Base-by-base conservation (phyloP, 2,888 invertebrate genomes). In the Phyto melanocephala region DNA sequence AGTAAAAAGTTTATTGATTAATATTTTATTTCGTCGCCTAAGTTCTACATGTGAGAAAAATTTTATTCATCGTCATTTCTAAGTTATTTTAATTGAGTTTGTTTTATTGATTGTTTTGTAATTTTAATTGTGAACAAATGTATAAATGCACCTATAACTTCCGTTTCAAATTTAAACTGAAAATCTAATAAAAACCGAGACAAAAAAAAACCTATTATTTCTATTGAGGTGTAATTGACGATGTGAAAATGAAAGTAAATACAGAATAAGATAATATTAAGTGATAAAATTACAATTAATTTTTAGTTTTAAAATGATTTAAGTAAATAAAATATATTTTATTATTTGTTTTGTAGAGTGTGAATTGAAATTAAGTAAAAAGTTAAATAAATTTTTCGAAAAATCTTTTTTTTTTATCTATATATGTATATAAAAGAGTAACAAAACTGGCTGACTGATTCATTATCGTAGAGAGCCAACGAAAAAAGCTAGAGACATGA, bases 131-230 rank as follows among this genome's bases (percentile, higher is more conserved):
- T 47, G 10, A 52, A 52, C 50, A 72, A 58, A 60, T 35, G 35
- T 42, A 68, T 45, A 28, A 28, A 28, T 5, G 40, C 75, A 63
- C 5, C n/a, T 52, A 22, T 45, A 70, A 75, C 71, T 75, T 82
- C 82, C 82, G 79, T 82, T 81, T 70, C 45, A 58, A 78, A 78
- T 78, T 78, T 50, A 63, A 52, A 20, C 7, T 40, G 24, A 10
- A 10, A 71, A 67, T 33, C 17, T 24, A 13, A 52, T 54, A 62
- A 10, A 63, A 45, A 20, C 28, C 3, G 10, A 40, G 2, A 40
- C 40, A 20, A 0, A 68, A 60, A 58, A 56, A 63, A 42, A 67
- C 35, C 35, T 50, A 40, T 76, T 68, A 37, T 60, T 76, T 60
- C 5, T 72, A 67, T 70, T 65, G 35, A 72, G 35, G 28, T 72